Evolutionary conservation across 1,140 invertebrate species (phyloP).

Genomic region (Brachionus angularis): DNA sequence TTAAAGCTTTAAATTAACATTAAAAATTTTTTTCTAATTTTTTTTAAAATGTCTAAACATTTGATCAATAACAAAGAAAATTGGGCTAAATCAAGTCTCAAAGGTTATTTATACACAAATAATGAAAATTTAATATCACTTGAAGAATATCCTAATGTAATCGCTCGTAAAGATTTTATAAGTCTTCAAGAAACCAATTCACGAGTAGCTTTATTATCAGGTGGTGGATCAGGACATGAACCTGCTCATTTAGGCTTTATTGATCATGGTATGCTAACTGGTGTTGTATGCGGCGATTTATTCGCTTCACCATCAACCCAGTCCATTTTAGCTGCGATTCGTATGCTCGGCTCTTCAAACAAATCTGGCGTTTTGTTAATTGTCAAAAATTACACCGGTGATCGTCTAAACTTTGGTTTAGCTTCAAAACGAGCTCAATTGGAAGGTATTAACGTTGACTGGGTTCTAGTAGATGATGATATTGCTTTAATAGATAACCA

Average conservation of each 20-base stretch:
- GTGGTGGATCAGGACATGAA: conserved; percentile 77
- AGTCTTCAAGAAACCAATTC: conserved; percentile 58
- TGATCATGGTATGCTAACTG: conserved; percentile 71
- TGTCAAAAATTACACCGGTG: conserved; percentile 80
- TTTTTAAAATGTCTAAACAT: conserved; percentile 62
- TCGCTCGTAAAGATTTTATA: conserved; percentile 58
- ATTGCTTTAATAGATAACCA: conserved; percentile 63
- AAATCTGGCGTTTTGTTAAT: conserved; percentile 39
- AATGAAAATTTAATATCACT: conserved; percentile 64
- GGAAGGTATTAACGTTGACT: conserved; percentile 65
- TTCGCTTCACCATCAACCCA: conserved; percentile 73
- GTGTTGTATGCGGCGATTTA: conserved; percentile 69
- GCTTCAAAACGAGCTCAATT: conserved; percentile 69
- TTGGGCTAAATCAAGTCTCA: conserved; percentile 67
- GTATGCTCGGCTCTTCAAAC: conserved; percentile 59
- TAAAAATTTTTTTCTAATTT: background rate
- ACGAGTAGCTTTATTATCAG: conserved; percentile 69
- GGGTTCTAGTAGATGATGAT: conserved; percentile 70
- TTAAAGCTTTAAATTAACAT: background rate
- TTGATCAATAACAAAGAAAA: conserved; percentile 65
- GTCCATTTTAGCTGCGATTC: conserved; percentile 66
- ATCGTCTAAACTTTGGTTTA: conserved; percentile 77
- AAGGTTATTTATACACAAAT: conserved; percentile 65
- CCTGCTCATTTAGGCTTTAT: conserved; percentile 75
- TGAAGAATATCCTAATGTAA: conserved; percentile 62